Evolutionary conservation across 2,888 invertebrate species (phyloP), one percentile per base, ranked within the genome.

Genomic region (Sinohyriopsis cumingii): DNA sequence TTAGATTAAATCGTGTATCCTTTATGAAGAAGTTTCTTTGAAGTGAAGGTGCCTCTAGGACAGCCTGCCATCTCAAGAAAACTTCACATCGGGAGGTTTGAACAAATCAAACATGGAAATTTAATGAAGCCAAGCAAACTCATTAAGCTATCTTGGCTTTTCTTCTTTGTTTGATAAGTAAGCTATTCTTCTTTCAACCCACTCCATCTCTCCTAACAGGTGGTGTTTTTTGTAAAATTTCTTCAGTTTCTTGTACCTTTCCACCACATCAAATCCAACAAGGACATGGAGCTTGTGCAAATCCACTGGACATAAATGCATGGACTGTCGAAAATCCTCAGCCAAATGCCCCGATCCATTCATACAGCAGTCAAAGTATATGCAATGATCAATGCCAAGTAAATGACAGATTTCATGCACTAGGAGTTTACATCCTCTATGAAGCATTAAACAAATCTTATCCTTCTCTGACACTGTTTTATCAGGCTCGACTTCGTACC

Each of bases 351-450:
- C 89, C 1, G 87, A 86, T 20, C 89, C 89, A 75, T 89, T 89
- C 87, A 89, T 88, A 71, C 86, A 87, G 72, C 89, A 89, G 63
- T 82, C 81, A 63, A 77, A 88, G 70, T 75, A 88, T 15, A 87
- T 83, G 72, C 89, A 89, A 71, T 89, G 89, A 59, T 80, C 87
- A 18, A 89, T 75, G 0, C 89, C 88, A 6, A 89, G 76, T n/a
- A 89, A 71, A 68, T 89, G 89, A 57, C 83, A 78, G 24, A 88
- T 83, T 71, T 89, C 89, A 78, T 89, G 89, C 0, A 88, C 88
- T 0, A 88, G 73, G 6, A 89, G 75, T 67, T 86, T 86, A 68
- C 89, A 88, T 22, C 86, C 81, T 55, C 89, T 74, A 62, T 85
- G 85, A 12, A 88, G 77, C 25, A 86, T 80, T 28, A 85, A 72